Evolutionary conservation across 2,797 vertebrate genomes (phyloP), one percentile per base, ranked within the genome.

Genomic region (Esox lucius): DNA sequence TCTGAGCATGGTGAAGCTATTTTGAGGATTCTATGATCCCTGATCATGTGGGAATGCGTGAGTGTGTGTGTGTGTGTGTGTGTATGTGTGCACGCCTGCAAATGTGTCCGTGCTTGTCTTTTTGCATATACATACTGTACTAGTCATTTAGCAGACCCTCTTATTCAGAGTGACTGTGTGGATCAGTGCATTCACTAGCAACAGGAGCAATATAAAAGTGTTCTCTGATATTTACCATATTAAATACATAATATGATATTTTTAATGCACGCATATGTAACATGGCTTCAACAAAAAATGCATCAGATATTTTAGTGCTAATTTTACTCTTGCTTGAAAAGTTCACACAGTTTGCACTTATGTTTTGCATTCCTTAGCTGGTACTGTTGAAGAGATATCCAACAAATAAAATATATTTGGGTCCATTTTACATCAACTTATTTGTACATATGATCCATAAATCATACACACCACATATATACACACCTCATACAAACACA

Each of bases 181-280:
- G 76, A 68, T 79, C 19, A 72, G 61, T 78, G 61, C 70, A 48
- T 70, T 53, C 51, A 42, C 51, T 35, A 42, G 28, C 53, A 39
- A 17, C n/a, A 78, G 33, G 31, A 68, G 61, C 65, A 65, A 75
- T 64, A 75, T 24, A 86, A 85, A 86, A 85, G 76, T 89, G 87
- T 90, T 89, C 87, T 87, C 87, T 82, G 73, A 80, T 84, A 82
- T 67, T 66, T 79, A 76, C 77, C 68, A 78, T 80, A 75, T 81
- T 86, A 83, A 77, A 62, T 75, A 70, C 48, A 79, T 69, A 66
- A 78, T 80, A 62, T 84, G 73, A 70, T 74, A 78, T 87, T 84
- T 39, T 70, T 11, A 24, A 72, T 62, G 71, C 59, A 79, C 81
- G 80, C 68, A 46, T 0, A 68, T 71, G 83, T 70, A 73, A 61